phyloP scores from a whole-genome alignment of 2,113 vertebrate species.

The Semicossyphus pulcher region DNA sequence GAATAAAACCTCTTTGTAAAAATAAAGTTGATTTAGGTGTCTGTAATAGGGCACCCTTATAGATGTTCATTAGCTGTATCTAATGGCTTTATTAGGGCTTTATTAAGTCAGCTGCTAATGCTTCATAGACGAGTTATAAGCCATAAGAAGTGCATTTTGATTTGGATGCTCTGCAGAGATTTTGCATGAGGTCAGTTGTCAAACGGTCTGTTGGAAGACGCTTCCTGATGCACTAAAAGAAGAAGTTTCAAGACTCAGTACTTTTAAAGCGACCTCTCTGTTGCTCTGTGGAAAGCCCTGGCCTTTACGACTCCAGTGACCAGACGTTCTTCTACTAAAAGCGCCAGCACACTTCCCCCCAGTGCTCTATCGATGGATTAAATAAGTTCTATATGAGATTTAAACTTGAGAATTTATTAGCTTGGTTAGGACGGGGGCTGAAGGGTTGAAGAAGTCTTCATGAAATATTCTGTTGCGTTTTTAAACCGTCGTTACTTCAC shows the following conservation, averaged over 20 bases:
- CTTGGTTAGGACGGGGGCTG: no score
- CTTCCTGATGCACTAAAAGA: neutral
- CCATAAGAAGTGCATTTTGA: neutral
- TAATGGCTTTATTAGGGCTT: neutral
- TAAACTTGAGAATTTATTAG: neutral
- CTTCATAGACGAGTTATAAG: neutral
- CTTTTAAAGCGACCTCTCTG: neutral
- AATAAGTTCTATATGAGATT: neutral
- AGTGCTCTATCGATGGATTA: neutral
- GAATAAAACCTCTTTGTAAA: neutral
- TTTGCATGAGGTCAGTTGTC: neutral
- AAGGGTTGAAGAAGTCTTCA: no score
- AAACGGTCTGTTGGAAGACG: neutral
- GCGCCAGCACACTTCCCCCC: neutral
- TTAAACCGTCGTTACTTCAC: no score
- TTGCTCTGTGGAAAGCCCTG: neutral
- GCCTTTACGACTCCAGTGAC: neutral
- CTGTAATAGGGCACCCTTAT: neutral
- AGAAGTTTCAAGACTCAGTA: neutral
- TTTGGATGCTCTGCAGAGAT: neutral
- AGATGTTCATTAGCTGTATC: neutral
- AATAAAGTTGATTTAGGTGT: neutral
- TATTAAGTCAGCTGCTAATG: neutral
- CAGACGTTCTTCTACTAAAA: neutral
- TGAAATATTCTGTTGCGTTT: no score